Evolutionary conservation across 2,888 invertebrate genomes (phyloP).

Genomic region (Uropetala carovei): DNA sequence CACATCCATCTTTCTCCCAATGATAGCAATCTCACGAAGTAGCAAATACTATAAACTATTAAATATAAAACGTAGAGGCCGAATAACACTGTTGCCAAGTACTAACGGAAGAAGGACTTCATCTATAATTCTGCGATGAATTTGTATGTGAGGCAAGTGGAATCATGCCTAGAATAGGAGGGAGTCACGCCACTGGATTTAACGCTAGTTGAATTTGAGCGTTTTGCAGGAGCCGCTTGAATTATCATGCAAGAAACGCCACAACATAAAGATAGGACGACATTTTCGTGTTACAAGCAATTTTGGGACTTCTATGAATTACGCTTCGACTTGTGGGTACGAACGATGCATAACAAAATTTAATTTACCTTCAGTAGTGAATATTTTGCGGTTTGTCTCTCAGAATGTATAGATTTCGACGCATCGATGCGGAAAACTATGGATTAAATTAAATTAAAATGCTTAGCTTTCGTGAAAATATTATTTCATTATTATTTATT

Average conservation of each 20-base stretch:
- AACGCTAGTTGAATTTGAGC: background rate
- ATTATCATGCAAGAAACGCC: slow-evolving; percentile 23
- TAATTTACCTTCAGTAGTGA: too few relatives aligned
- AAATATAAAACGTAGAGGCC: background rate
- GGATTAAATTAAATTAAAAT: too few relatives aligned
- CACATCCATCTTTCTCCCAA: too few relatives aligned
- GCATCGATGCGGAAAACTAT: too few relatives aligned
- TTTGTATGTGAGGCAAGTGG: background rate
- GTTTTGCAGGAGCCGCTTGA: background rate
- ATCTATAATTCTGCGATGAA: background rate
- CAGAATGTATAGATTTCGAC: too few relatives aligned
- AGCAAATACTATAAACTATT: too few relatives aligned
- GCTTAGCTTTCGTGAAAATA: too few relatives aligned
- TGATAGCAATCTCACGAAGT: too few relatives aligned
- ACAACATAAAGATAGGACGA: background rate
- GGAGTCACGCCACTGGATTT: background rate
- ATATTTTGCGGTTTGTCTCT: too few relatives aligned
- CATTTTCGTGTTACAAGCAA: background rate
- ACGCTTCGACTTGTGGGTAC: background rate
- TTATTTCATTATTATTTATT: too few relatives aligned
- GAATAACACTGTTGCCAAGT: background rate
- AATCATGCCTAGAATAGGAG: background rate
- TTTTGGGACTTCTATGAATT: background rate
- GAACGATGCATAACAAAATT: background rate
- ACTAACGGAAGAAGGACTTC: background rate